Evolutionary conservation across 2,113 vertebrate genomes (phyloP), one percentile per base, ranked within the genome.

Genomic region (Cebidichthys violaceus): DNA sequence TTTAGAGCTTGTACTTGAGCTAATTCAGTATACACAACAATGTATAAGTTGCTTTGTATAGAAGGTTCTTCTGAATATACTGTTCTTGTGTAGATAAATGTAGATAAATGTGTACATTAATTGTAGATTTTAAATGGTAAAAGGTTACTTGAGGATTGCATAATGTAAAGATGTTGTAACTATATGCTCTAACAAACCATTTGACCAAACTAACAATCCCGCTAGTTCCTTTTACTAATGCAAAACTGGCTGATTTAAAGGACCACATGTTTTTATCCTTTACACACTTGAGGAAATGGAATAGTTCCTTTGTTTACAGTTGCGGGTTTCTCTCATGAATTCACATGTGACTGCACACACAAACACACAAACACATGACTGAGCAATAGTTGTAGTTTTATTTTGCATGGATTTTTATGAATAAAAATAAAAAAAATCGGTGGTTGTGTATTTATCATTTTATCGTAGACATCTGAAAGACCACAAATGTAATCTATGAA

Each of bases 51-150:
- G 39, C 54, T 82, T 83, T 66, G 91, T 94, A 90, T 92, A 95
- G 90, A 92, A 70, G 79, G 77, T 79, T 70, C 74, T 90, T 94
- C 74, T 83, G 79, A 93, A 92, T 91, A 94, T 94, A 95, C 90
- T 79, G 95, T 94, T 15, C 22, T 52, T 90, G 77, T 93, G 94
- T 93, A 86, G 93, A 92, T 39, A 89, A 82, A 85, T 95, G 93
- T 94, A 93, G 89, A 93, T 93, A 90, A 73, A 80, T 90, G 62
- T 94, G 89, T 93, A 81, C 45, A 91, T 94, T 96, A 96, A 96
- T 90, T 91, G 64, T 97, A 97, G 96, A 92, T 88, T 90, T 78
- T 79, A 57, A 90, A 73, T 94, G 95, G 93, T 89, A 77, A 83
- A 88, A 17, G 61, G 90, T 95, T 92, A 89, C 90, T 84, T 89